Evolutionary conservation across 2,797 vertebrate species (phyloP).

Genomic region (Characodon lateralis): DNA sequence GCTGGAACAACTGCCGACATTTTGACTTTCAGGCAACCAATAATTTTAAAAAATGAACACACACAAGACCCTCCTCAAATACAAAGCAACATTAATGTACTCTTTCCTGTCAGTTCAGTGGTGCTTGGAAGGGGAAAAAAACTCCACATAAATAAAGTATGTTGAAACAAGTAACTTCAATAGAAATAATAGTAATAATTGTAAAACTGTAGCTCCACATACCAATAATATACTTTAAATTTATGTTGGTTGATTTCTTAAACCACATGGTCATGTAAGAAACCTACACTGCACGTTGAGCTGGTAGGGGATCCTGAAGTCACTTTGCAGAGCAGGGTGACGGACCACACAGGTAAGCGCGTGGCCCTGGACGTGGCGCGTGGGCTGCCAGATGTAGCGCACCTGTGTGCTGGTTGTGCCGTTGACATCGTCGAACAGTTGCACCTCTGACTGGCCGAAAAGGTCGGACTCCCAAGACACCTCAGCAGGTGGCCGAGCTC

Average conservation of each 20-base stretch:
- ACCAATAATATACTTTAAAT: neutral
- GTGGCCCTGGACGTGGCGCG: constrained; percentile 89
- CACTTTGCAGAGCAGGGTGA: constrained; percentile 90
- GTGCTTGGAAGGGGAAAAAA: no score
- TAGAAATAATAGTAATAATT: neutral
- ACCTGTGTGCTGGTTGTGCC: constrained; percentile 93
- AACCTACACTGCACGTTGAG: constrained; percentile 96
- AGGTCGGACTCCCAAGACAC: constrained; percentile 92
- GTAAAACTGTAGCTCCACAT: neutral
- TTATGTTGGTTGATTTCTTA: neutral
- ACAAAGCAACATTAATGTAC: no score
- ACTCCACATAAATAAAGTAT: neutral
- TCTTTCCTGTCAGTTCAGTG: no score
- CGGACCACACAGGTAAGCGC: constrained; percentile 90
- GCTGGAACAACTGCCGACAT: no score
- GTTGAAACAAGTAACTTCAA: neutral
- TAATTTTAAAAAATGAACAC: no score
- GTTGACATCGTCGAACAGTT: constrained; percentile 85
- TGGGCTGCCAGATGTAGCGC: constrained; percentile 90
- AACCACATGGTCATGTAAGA: neutral
- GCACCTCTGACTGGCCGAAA: constrained; percentile 89
- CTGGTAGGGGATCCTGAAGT: constrained; percentile 88
- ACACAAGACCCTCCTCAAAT: no score
- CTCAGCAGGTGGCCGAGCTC: constrained; percentile 90
- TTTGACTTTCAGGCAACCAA: no score